Evolutionary conservation across 2,888 invertebrate genomes (phyloP).

Genomic region (Plebejus melissa): DNA sequence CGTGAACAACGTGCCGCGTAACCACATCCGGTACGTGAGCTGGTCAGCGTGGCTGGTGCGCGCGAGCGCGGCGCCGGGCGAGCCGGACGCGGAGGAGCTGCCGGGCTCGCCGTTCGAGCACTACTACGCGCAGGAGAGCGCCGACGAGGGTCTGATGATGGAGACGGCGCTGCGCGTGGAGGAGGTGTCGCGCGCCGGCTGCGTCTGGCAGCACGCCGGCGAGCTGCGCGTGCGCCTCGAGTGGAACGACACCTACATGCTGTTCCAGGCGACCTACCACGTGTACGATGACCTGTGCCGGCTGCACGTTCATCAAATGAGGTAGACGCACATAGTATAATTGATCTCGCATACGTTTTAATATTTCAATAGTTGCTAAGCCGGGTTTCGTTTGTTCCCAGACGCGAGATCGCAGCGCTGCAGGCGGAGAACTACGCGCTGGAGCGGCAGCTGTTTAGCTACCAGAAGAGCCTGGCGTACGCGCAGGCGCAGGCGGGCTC

Average conservation of each 20-base stretch:
- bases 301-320: conserved; percentile 90
- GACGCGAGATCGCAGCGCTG: conserved; percentile 87
- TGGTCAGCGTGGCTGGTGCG: conserved; percentile 85
- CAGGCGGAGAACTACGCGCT: conserved; percentile 91
- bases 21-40: conserved; percentile 84
- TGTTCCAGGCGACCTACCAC: conserved; percentile 90
- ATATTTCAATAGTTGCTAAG: not conserved
- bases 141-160: conserved; percentile 90
- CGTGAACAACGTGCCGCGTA: conserved; percentile 87
- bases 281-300: conserved; percentile 90
- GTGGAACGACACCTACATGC: conserved; percentile 89
- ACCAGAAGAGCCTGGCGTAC: conserved; percentile 87
- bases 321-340: conserved; percentile 60
- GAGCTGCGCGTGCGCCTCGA: conserved; percentile 87
- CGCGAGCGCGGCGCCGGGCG: conserved; percentile 72
- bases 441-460: conserved; percentile 89
- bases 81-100: conserved; percentile 82
- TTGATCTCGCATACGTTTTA: not conserved
- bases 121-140: conserved; percentile 88
- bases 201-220: conserved; percentile 84
- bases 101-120: conserved; percentile 87
- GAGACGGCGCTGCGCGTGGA: conserved; percentile 87
- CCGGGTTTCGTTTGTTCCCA: conserved; percentile 52
- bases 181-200: conserved; percentile 83
- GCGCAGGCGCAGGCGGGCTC: conserved; percentile 81